These are phyloP conservation scores for Mesopsocus fuscifrons DNA, from an alignment of 2,888 invertebrate genomes.

Conservation along the genomic window DNA sequence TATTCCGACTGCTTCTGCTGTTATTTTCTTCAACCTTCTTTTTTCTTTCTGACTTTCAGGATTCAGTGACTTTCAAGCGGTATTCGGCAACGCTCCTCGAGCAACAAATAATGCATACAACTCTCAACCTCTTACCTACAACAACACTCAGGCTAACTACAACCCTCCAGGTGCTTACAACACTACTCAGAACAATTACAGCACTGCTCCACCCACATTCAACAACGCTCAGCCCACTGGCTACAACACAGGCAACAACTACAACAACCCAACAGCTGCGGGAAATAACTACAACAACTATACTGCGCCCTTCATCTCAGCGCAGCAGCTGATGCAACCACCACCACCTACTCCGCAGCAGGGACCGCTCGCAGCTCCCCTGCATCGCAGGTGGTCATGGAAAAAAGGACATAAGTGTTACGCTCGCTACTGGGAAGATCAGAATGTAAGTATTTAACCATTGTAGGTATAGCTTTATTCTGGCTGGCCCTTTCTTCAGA, in stretches of 20 bases:
- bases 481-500: too few relatives aligned
- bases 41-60: slow-evolving; percentile 1
- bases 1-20: too few relatives aligned
- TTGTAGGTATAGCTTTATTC: too few relatives aligned
- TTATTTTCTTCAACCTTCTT: too few relatives aligned
- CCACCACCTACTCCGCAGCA: neutral
- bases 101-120: neutral
- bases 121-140: too few relatives aligned
- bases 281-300: neutral
- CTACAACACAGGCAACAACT: neutral
- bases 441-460: slow-evolving; percentile 46
- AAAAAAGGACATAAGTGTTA: slow-evolving; percentile 64
- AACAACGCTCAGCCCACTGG: neutral
- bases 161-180: neutral
- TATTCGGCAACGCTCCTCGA: neutral
- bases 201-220: neutral
- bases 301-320: neutral
- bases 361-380: neutral
- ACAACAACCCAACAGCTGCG: neutral
- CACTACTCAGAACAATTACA: neutral
- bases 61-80: slow-evolving; percentile 5
- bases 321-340: slow-evolving; percentile 3
- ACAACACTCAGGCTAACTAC: neutral
- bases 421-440: slow-evolving; percentile 88
- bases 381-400: slow-evolving; percentile 33